Percentiles rank a stretch among this genome's conserved stretches.
Conservation (phyloP, 2,888 invertebrate genomes). For the Cynaeus angustus region DNA sequence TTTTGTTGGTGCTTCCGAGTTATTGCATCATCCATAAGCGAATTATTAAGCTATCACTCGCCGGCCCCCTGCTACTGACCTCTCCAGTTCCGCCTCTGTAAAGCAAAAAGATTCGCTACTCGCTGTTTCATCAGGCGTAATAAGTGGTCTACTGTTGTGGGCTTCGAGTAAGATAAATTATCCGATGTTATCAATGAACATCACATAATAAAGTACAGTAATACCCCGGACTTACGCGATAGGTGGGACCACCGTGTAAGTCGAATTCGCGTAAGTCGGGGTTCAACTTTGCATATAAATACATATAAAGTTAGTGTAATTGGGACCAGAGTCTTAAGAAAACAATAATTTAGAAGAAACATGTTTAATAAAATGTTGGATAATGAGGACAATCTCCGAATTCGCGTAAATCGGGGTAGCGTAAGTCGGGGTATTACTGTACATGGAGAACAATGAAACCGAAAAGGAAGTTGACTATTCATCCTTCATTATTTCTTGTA, state of each 20-base stretch:
- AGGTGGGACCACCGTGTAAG: no score
- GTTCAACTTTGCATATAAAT: no score
- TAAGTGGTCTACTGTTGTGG: conserved; percentile 10
- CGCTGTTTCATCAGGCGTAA: conserved; percentile 30
- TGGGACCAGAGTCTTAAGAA: no score
- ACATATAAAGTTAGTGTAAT: no score
- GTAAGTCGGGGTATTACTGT: no score
- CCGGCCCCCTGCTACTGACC: conserved; percentile 28
- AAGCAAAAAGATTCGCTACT: conserved; percentile 30
- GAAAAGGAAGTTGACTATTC: conserved; percentile 38
- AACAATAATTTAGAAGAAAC: no score
- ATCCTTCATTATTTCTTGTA: conserved; percentile 34
- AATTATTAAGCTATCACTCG: conserved; percentile 24
- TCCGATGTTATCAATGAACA: conserved; percentile 36
- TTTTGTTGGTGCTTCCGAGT: no score
- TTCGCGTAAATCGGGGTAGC: no score
- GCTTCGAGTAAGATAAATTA: conserved; percentile 26
- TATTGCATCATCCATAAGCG: conserved; percentile 2
- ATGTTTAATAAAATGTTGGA: no score
- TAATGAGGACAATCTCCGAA: no score
- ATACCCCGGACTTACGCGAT: no score
- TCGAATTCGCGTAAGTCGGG: no score
- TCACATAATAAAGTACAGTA: conserved; percentile 24
- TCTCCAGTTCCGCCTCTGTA: conserved; percentile 32
- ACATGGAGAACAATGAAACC: conserved; percentile 23